These are phyloP conservation scores for Chesias legatella DNA, from an alignment of 2,888 invertebrate genomes.

Conservation along the genomic window DNA sequence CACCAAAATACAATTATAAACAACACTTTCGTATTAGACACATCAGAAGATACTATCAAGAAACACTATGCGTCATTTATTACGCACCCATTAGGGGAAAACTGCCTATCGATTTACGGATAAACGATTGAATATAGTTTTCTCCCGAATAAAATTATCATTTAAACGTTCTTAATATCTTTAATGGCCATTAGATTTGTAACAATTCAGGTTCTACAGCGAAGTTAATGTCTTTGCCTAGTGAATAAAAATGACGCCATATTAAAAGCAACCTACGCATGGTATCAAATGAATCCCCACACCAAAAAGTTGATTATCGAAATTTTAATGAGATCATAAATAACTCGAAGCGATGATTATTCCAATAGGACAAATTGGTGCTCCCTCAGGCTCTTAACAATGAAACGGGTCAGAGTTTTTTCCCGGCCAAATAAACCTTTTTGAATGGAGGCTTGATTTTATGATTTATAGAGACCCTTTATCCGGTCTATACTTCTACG, in stretches of 20 bases:
- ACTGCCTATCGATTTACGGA: slow-evolving; percentile 16
- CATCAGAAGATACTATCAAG: slow-evolving; percentile 10
- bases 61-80: slow-evolving; percentile 15
- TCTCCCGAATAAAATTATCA: slow-evolving; percentile 35
- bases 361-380: slow-evolving; percentile 74
- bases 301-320: slow-evolving; percentile 61
- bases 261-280: slow-evolving; percentile 64
- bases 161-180: slow-evolving; percentile 38
- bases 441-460: slow-evolving; percentile 76
- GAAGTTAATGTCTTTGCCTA: slow-evolving; percentile 45
- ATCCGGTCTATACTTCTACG: slow-evolving; percentile 67
- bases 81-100: slow-evolving; percentile 16
- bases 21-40: slow-evolving; percentile 6
- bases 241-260: slow-evolving; percentile 54
- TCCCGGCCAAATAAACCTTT: slow-evolving; percentile 66
- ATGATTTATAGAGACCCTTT: slow-evolving; percentile 77
- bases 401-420: slow-evolving; percentile 65
- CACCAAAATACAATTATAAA: slow-evolving; percentile 15
- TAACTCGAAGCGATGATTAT: slow-evolving; percentile 64
- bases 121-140: slow-evolving; percentile 12
- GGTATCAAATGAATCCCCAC: slow-evolving; percentile 33
- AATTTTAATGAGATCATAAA: slow-evolving; percentile 75
- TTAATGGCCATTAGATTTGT: slow-evolving; percentile 44
- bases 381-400: slow-evolving; percentile 63
- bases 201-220: slow-evolving; percentile 42